These are phyloP conservation scores for Torymus tubicola DNA, from an alignment of 2,888 invertebrate genomes.

Conservation along the genomic window DNA sequence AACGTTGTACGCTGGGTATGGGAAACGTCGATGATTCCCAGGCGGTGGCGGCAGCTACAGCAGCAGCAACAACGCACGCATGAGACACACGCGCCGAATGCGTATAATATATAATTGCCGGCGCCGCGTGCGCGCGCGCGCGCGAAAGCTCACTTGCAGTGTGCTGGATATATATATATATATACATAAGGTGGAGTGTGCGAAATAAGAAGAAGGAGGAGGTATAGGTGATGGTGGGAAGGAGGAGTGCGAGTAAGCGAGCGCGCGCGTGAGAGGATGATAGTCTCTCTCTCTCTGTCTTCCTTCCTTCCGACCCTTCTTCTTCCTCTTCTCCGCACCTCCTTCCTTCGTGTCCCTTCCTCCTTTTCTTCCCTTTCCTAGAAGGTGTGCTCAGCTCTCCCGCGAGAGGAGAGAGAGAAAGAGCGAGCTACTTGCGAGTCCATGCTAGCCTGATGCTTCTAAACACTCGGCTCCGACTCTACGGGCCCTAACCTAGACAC, in stretches of 20 bases:
- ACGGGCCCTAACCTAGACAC: conserved; percentile 62
- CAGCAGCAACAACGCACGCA: conserved; percentile 54
- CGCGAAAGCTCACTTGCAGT: too few species aligned
- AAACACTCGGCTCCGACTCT: conserved; percentile 68
- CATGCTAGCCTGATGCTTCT: conserved; percentile 72
- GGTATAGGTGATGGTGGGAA: not conserved
- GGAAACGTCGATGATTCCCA: conserved; percentile 68
- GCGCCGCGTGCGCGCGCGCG: too few species aligned
- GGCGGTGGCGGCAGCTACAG: conserved; percentile 56
- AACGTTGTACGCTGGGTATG: conserved; percentile 55
- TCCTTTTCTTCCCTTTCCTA: conserved; percentile 32
- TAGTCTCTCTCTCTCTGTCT: conserved; percentile 35
- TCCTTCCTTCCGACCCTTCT: conserved; percentile 57
- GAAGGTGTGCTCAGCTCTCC: not conserved
- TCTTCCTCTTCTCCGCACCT: conserved; percentile 26
- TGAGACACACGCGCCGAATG: not conserved
- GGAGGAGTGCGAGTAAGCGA: not conserved
- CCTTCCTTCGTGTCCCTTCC: conserved; percentile 51
- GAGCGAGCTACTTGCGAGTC: conserved; percentile 58
- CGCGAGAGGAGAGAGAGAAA: not conserved
- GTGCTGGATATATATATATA: too few species aligned
- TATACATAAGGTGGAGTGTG: too few species aligned
- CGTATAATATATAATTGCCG: too few species aligned
- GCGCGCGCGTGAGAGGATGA: not conserved
- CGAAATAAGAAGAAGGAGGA: not conserved